Conservation (phyloP, 2,113 vertebrate species). For the Brienomyrus brachyistius region DNA sequence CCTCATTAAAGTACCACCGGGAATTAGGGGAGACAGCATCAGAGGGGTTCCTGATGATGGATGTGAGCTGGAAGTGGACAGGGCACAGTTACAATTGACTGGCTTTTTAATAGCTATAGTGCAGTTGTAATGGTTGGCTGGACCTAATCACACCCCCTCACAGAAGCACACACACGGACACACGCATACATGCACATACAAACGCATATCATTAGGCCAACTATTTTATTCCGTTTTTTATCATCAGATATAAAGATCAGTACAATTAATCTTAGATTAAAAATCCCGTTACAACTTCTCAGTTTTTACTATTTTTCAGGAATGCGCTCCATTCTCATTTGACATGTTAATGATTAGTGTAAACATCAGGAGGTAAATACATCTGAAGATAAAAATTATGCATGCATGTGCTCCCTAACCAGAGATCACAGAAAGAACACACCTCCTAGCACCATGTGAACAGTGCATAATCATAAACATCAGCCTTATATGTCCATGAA, state of each 20-base stretch:
- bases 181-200: neutral
- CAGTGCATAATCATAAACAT: neutral
- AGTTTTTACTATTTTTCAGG: neutral
- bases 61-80: conserved; percentile 66
- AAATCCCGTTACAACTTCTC: neutral
- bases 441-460: neutral
- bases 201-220: conserved; percentile 16
- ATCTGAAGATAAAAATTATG: neutral
- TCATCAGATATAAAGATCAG: neutral
- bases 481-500: neutral
- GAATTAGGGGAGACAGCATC: conserved; percentile 38
- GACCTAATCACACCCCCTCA: conserved; percentile 32
- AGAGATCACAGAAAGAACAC: neutral
- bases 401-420: neutral
- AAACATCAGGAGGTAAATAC: neutral
- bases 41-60: conserved; percentile 54
- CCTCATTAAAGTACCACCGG: conserved; percentile 59
- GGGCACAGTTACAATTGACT: conserved; percentile 58
- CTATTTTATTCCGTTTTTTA: neutral
- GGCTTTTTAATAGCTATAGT: conserved; percentile 54
- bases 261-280: neutral
- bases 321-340: neutral
- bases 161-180: neutral
- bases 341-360: neutral
- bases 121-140: conserved; percentile 49